phyloP scores from a whole-genome alignment of 2,888 invertebrate genomes.

The Tolmerus cingulatus region DNA sequence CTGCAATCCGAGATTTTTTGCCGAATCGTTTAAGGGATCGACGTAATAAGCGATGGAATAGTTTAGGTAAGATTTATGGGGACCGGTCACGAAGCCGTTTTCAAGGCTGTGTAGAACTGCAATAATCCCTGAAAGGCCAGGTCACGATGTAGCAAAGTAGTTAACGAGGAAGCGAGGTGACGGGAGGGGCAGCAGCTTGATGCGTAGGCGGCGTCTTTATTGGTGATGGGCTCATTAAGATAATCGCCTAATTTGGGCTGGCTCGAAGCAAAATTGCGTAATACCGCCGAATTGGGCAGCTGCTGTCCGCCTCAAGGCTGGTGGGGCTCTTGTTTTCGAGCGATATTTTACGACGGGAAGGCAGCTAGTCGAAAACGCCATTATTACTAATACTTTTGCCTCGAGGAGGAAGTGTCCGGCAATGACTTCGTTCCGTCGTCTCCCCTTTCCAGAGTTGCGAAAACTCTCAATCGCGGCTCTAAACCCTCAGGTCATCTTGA shows the following conservation, averaged over 20 bases:
- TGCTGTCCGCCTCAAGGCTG: not conserved
- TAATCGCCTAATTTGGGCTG: not conserved
- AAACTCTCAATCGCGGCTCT: not conserved
- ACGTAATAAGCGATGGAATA: not conserved
- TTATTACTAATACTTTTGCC: not conserved
- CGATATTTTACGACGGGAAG: not conserved
- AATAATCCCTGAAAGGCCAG: not conserved
- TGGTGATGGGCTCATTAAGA: not conserved
- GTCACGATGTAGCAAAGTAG: not conserved
- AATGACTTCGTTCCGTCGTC: not conserved
- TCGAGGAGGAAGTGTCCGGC: not conserved
- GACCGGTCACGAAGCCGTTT: not conserved
- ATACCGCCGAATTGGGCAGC: not conserved
- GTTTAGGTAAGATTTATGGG: not conserved
- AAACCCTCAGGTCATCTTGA: not conserved
- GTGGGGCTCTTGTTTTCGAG: not conserved
- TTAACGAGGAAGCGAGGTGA: not conserved
- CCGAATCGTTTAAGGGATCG: not conserved
- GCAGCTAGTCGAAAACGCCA: not conserved
- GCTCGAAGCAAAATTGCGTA: not conserved
- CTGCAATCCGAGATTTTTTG: not conserved
- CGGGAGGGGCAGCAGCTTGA: not conserved
- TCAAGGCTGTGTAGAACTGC: not conserved
- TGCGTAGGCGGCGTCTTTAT: not conserved
- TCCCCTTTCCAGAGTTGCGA: not conserved